Evolutionary conservation across 2,888 invertebrate species (phyloP).

Genomic region (Platerodrilus igneus): DNA sequence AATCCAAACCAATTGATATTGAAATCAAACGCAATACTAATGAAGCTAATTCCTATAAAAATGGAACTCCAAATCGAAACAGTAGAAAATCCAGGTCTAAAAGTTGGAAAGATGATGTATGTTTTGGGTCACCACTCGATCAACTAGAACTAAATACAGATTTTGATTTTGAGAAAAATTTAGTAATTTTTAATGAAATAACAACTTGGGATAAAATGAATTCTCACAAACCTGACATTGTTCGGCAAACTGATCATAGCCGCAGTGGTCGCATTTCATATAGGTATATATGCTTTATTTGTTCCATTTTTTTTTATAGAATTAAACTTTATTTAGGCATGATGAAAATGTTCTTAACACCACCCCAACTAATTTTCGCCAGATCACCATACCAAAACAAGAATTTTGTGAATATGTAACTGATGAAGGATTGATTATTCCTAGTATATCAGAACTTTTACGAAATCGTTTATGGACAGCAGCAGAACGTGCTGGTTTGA

Average conservation of each 20-base stretch:
- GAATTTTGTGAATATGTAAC: constrained; percentile 64
- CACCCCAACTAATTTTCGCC: constrained; percentile 59
- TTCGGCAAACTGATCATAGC: constrained; percentile 50
- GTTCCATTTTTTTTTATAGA: neutral
- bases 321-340: constrained; percentile 52
- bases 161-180: constrained; percentile 93
- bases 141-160: constrained; percentile 66
- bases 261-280: constrained; percentile 39
- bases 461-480: constrained; percentile 64
- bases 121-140: constrained; percentile 70
- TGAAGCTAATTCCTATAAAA: constrained; percentile 16
- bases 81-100: constrained; percentile 53
- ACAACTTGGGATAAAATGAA: constrained; percentile 70
- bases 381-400: constrained; percentile 66
- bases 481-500: constrained; percentile 65
- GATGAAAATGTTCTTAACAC: constrained; percentile 79
- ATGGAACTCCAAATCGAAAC: constrained; percentile 47
- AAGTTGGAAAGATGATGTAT: constrained; percentile 64
- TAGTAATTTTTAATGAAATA: constrained; percentile 85
- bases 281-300: constrained; percentile 40
- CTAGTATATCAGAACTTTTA: constrained; percentile 63
- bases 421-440: constrained; percentile 78
- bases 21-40: constrained; percentile 27
- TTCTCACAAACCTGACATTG: constrained; percentile 59
- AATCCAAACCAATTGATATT: constrained; percentile 46